These are phyloP conservation scores for Mycteria americana DNA, from an alignment of 2,797 vertebrate genomes.

Conservation along the genomic window DNA sequence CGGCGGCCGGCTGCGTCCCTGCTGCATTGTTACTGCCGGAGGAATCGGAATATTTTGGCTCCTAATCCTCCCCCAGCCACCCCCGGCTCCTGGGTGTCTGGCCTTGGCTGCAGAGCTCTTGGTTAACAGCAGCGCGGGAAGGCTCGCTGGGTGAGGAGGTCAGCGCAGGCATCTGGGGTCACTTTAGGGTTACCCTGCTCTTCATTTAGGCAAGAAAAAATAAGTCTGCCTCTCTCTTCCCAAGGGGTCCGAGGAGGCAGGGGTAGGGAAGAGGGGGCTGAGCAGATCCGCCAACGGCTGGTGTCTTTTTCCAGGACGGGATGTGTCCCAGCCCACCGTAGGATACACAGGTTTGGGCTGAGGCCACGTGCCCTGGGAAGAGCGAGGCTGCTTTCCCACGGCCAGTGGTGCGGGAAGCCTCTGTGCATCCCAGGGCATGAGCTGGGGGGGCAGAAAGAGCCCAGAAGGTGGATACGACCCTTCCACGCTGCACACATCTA, in stretches of 20 bases:
- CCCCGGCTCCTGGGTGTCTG: slow-evolving; percentile 61
- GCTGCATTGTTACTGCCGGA: background rate
- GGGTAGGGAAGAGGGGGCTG: background rate
- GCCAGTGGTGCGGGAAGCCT: accelerated
- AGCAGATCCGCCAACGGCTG: accelerated
- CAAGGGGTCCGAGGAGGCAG: background rate
- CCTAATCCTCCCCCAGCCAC: slow-evolving; percentile 20
- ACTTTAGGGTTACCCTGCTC: background rate
- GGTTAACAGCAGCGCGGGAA: background rate
- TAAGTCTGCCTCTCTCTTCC: background rate
- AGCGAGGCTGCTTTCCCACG: background rate
- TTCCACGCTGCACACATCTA: background rate
- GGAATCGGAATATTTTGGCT: background rate
- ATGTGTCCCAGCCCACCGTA: accelerated
- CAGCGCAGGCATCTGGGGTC: slow-evolving; percentile 56
- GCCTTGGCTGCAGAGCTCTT: background rate
- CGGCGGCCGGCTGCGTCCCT: accelerated
- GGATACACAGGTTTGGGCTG: background rate
- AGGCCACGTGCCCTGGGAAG: background rate
- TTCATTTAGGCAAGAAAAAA: background rate
- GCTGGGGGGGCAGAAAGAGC: background rate
- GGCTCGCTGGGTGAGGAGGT: slow-evolving; percentile 47
- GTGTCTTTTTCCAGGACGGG: background rate
- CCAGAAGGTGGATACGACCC: accelerated
- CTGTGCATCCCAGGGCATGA: accelerated